Percentiles rank a stretch among this genome's conserved stretches.
Evolutionary conservation across 92 coral and sea anemone species (phyloP).

Genomic region (Chrysogorgia sp.): DNA sequence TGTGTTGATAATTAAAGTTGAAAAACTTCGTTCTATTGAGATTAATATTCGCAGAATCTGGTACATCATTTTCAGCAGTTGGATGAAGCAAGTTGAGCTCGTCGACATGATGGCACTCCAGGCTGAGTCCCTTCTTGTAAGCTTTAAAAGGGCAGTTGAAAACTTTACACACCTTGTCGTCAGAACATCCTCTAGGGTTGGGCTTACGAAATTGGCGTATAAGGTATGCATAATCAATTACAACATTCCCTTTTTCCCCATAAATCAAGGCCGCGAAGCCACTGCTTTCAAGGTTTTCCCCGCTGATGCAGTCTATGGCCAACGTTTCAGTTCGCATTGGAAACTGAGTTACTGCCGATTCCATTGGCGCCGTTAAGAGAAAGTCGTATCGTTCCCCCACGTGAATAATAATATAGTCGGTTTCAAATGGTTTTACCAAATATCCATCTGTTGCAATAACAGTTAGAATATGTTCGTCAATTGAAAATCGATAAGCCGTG

Average conservation of each 20-base stretch:
- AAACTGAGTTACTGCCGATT: conserved; percentile 50
- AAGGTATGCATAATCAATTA: background rate
- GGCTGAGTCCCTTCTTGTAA: conserved; percentile 5
- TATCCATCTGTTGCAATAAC: conserved; percentile 76
- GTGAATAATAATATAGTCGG: conserved; percentile 70
- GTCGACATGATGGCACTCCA: conserved; percentile 41
- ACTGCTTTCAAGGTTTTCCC: background rate
- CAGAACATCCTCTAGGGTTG: conserved; percentile 13
- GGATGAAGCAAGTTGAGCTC: conserved; percentile 40
- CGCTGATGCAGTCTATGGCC: conserved; percentile 39
- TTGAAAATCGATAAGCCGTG: conserved; percentile 53
- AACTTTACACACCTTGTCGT: conserved; percentile 45
- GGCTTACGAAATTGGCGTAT: background rate
- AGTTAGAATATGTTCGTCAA: conserved; percentile 66
- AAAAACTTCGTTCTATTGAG: conserved; percentile 41
- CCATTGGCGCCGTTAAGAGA: too few relatives aligned
- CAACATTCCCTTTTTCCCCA: background rate
- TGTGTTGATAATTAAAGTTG: conserved; percentile 62
- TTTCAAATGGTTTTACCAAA: conserved; percentile 62
- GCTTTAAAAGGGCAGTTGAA: conserved; percentile 61
- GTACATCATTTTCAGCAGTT: conserved; percentile 50
- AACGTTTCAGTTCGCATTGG: conserved; percentile 67
- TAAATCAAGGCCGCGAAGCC: conserved; percentile 37
- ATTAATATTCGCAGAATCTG: conserved; percentile 15
- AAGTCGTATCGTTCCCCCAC: conserved; percentile 82